A percentile compares a stretch with the other conserved stretches of the same genome.
Evolutionary conservation across 2,113 vertebrate species (phyloP).

Genomic region (Anoura caudifer): DNA sequence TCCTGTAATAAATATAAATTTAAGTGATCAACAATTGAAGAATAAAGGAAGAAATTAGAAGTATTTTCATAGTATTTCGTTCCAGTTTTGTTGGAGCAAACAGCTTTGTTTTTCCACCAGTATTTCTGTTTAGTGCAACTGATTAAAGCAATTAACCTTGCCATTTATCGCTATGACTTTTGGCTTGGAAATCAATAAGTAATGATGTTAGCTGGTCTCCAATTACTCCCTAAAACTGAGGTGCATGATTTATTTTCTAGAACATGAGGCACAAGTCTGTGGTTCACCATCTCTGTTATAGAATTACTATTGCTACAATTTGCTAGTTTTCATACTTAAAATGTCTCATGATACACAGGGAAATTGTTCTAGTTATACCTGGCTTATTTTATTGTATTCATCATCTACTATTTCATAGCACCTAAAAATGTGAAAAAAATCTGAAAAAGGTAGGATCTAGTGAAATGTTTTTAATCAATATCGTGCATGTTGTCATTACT

Average conservation of each 20-base stretch:
- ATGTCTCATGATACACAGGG: not conserved
- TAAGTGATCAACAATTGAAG: not conserved
- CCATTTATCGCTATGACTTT: not conserved
- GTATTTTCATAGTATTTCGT: not conserved
- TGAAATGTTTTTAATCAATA: not conserved
- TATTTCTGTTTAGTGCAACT: not conserved
- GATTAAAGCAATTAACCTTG: not conserved
- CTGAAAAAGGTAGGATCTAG: not conserved
- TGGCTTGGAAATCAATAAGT: conserved; percentile 20
- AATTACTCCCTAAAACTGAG: not conserved
- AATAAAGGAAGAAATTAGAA: not conserved
- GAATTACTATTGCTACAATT: not conserved
- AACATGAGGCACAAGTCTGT: not conserved
- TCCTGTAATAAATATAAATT: not conserved
- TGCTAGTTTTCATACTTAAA: not conserved
- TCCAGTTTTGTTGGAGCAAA: not conserved
- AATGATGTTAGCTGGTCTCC: not conserved
- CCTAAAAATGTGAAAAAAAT: not conserved
- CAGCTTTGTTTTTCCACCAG: conserved; percentile 5
- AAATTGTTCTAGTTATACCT: conserved; percentile 9
- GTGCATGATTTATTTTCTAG: conserved; percentile 23
- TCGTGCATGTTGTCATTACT: not conserved
- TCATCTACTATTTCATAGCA: not conserved
- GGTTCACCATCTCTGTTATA: conserved; percentile 9
- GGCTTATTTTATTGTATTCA: not conserved